Percentiles rank a stretch among this genome's conserved stretches.
Evolutionary conservation across 30 jellyfish, hydroid and myxozoan genomes (phyloP).

Genomic region (Haliclystus octoradiatus): DNA sequence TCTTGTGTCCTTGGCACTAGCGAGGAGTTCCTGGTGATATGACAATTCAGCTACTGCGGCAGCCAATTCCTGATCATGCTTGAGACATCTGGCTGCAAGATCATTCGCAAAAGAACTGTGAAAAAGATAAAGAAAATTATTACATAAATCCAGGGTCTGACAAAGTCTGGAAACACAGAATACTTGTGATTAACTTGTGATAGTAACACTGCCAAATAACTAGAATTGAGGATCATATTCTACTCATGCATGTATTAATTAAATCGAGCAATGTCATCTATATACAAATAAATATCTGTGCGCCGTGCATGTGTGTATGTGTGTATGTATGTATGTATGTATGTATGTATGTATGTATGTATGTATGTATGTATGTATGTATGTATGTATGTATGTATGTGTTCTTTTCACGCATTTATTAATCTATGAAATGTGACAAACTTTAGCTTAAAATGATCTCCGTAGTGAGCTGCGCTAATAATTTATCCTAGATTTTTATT

Average conservation of each 20-base stretch:
- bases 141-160: background rate
- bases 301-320: too few species aligned
- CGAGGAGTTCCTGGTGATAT: too few species aligned
- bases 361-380: constrained; percentile 2
- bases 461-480: too few species aligned
- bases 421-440: too few species aligned
- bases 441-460: too few species aligned
- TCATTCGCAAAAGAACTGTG: background rate
- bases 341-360: background rate
- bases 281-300: background rate
- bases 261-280: background rate
- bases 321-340: background rate
- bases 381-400: too few species aligned
- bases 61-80: too few species aligned
- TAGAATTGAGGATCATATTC: background rate
- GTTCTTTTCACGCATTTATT: too few species aligned
- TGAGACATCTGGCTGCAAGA: background rate
- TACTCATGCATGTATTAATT: background rate
- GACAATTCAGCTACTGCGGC: too few species aligned
- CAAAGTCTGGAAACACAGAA: background rate
- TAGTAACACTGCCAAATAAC: background rate
- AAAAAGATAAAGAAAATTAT: background rate
- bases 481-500: too few species aligned
- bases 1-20: too few species aligned
- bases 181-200: background rate